phyloP scores from a whole-genome alignment of 2,113 vertebrate genomes.

The Halcyon malimbica region DNA sequence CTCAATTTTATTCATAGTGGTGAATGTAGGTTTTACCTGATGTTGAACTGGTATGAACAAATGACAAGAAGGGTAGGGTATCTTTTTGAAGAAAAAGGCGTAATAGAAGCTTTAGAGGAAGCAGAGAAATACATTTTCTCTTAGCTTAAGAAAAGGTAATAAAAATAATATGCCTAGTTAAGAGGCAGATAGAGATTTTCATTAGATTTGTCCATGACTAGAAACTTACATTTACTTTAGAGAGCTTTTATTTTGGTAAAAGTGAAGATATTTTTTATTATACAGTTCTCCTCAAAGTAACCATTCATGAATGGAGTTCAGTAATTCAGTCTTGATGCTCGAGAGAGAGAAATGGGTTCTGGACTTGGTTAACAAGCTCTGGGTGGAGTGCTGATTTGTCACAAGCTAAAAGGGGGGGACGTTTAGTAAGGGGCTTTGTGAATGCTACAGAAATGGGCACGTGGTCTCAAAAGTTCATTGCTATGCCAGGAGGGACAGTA shows the following conservation, averaged over 20 bases:
- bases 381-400: neutral
- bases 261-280: neutral
- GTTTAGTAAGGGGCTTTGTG: neutral
- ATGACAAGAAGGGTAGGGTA: neutral
- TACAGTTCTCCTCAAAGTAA: neutral
- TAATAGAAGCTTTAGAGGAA: neutral
- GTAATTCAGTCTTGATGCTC: neutral
- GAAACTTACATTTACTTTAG: neutral
- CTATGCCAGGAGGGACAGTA: too few species aligned
- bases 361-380: neutral
- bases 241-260: conserved; percentile 6
- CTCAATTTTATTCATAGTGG: neutral
- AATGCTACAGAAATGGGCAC: neutral
- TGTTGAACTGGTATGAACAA: neutral
- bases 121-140: neutral
- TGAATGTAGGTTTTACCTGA: neutral
- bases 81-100: neutral
- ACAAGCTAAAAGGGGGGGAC: neutral
- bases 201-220: neutral
- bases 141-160: neutral
- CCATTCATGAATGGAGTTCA: neutral
- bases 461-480: neutral
- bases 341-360: neutral
- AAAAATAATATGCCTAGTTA: neutral
- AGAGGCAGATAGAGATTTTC: neutral